Evolutionary conservation across 2,888 invertebrate species (phyloP).

Genomic region (Deilephila porcellus): DNA sequence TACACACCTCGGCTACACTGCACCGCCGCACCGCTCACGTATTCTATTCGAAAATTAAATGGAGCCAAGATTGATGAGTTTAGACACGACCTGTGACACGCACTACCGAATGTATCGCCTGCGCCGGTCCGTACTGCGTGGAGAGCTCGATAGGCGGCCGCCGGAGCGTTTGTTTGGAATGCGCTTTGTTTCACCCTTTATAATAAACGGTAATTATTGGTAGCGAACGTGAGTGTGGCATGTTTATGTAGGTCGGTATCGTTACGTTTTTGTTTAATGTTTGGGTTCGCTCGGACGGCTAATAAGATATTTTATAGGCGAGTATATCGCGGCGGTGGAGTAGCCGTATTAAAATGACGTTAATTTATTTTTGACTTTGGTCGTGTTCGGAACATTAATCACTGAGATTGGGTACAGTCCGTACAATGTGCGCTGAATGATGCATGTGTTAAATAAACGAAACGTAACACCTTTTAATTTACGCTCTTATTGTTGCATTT

Average conservation of each 20-base stretch:
- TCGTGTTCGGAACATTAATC: conserved; percentile 62
- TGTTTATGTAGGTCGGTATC: conserved; percentile 64
- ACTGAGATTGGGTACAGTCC: conserved; percentile 50
- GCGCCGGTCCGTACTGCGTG: conserved; percentile 26
- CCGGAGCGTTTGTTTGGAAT: conserved; percentile 65
- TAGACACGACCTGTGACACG: conserved; percentile 82
- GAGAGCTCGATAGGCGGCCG: not conserved
- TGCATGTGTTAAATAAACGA: conserved; percentile 35
- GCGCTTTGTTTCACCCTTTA: conserved; percentile 78
- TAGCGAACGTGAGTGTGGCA: conserved; percentile 55
- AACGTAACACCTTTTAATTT: conserved; percentile 27
- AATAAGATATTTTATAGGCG: conserved; percentile 75
- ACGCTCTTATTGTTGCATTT: conserved; percentile 15
- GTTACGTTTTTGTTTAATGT: conserved; percentile 69
- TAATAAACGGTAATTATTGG: conserved; percentile 77
- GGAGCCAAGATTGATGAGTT: conserved; percentile 82
- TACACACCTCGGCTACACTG: conserved; percentile 37
- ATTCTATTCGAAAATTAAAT: conserved; percentile 78
- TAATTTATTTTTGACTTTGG: conserved; percentile 66
- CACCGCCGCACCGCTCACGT: conserved; percentile 47
- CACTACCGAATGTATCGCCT: conserved; percentile 77
- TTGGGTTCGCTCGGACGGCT: conserved; percentile 67
- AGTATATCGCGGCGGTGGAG: conserved; percentile 53
- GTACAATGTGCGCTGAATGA: conserved; percentile 51
- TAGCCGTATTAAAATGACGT: conserved; percentile 72